Conservation (phyloP, 2,113 vertebrate genomes). For the Zonotrichia leucophrys region DNA sequence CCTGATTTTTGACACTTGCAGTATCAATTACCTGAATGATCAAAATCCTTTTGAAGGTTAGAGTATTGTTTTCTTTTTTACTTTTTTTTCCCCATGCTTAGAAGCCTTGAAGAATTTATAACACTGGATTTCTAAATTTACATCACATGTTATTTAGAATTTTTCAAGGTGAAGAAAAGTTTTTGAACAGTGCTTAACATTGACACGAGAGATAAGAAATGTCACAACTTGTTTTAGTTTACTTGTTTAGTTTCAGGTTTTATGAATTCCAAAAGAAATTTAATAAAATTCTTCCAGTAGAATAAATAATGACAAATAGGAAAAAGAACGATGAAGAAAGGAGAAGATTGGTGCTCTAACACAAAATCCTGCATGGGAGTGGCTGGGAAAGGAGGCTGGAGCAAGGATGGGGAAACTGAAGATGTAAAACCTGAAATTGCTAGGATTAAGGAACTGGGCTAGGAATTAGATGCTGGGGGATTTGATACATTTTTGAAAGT, state of each 20-base stretch:
- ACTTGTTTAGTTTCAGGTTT: background rate
- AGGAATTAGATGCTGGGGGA: too few species aligned
- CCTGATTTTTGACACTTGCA: slow-evolving; percentile 30
- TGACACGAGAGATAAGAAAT: slow-evolving; percentile 8
- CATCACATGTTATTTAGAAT: background rate
- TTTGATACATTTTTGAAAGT: background rate
- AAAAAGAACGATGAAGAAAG: background rate
- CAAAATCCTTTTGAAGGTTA: slow-evolving; percentile 34
- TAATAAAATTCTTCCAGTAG: background rate
- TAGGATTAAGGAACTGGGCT: background rate
- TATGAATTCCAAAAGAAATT: background rate
- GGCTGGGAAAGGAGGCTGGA: background rate
- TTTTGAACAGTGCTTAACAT: slow-evolving; percentile 22
- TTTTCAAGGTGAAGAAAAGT: slow-evolving; percentile 27
- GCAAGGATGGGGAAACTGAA: background rate
- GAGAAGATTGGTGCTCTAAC: background rate
- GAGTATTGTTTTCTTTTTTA: slow-evolving; percentile 22
- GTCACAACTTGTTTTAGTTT: background rate
- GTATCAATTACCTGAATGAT: background rate
- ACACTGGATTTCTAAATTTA: background rate
- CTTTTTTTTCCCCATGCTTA: background rate
- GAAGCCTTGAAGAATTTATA: slow-evolving; percentile 28
- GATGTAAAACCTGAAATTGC: background rate
- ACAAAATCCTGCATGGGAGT: background rate
- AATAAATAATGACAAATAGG: background rate